Evolutionary conservation across 1,140 invertebrate genomes (phyloP).

Genomic region (Pinna nobilis): DNA sequence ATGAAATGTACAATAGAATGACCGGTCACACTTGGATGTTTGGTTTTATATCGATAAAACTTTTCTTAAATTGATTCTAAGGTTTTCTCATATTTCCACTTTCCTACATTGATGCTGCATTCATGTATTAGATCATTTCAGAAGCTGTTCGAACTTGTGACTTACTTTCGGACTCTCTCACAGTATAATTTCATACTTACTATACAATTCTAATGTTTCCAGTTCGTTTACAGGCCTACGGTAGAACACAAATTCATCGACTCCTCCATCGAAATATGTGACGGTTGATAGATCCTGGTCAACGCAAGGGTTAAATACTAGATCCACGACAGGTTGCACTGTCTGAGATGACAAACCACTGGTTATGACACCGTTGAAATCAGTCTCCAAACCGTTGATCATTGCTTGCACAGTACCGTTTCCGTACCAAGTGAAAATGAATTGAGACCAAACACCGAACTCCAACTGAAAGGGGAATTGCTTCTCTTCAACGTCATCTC

Average conservation of each 20-base stretch:
- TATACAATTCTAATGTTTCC: slow-evolving; percentile 23
- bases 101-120: too few species aligned
- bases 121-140: too few species aligned
- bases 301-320: not conserved
- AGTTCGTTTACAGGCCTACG: not conserved
- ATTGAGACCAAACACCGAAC: slow-evolving; percentile 29
- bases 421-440: slow-evolving; percentile 29
- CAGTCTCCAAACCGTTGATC: slow-evolving; percentile 21
- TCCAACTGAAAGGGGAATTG: slow-evolving; percentile 14
- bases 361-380: not conserved
- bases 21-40: too few species aligned
- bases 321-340: not conserved
- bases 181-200: too few species aligned
- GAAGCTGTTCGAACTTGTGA: too few species aligned
- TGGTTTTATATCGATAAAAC: too few species aligned
- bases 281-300: not conserved
- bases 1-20: too few species aligned
- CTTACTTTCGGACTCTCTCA: too few species aligned
- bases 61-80: not conserved
- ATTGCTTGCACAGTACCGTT: not conserved
- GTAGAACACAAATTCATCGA: slow-evolving; percentile 31
- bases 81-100: not conserved
- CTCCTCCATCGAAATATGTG: slow-evolving; percentile 7
- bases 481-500: slow-evolving; percentile 6
- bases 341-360: not conserved